Evolutionary conservation across 2,797 vertebrate genomes (phyloP).

Genomic region (Intellagama lesueurii): DNA sequence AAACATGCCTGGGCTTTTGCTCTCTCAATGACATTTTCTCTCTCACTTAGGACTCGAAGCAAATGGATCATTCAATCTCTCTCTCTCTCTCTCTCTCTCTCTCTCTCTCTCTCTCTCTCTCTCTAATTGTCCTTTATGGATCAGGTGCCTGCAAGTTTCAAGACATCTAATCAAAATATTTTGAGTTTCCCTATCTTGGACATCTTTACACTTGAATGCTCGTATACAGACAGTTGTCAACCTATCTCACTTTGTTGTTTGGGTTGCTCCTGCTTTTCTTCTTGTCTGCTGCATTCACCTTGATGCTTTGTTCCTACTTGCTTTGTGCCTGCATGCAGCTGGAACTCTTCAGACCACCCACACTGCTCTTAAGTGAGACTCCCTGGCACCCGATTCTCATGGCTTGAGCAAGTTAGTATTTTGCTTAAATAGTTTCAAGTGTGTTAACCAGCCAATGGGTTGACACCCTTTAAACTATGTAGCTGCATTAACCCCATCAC

Average conservation of each 20-base stretch:
- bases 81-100: neutral
- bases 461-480: slow-evolving; percentile 35
- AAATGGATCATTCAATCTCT: slow-evolving; percentile 54
- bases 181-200: slow-evolving; percentile 57
- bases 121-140: slow-evolving; percentile 57
- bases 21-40: slow-evolving; percentile 52
- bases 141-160: slow-evolving; percentile 43
- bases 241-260: slow-evolving; percentile 37
- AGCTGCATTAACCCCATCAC: neutral
- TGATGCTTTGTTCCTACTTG: slow-evolving; percentile 44
- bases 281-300: slow-evolving; percentile 48
- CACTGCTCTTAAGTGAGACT: slow-evolving; percentile 45
- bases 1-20: slow-evolving; percentile 44
- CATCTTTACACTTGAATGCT: slow-evolving; percentile 49
- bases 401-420: slow-evolving; percentile 22
- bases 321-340: slow-evolving; percentile 45
- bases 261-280: neutral
- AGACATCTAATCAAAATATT: slow-evolving; percentile 53
- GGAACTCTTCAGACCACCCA: slow-evolving; percentile 73
- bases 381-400: slow-evolving; percentile 32
- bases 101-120: neutral
- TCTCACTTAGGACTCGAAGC: slow-evolving; percentile 53
- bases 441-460: slow-evolving; percentile 47
- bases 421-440: slow-evolving; percentile 69
- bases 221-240: slow-evolving; percentile 39